Evolutionary conservation across 1,140 invertebrate genomes (phyloP).

Genomic region (Plutomurus gul): DNA sequence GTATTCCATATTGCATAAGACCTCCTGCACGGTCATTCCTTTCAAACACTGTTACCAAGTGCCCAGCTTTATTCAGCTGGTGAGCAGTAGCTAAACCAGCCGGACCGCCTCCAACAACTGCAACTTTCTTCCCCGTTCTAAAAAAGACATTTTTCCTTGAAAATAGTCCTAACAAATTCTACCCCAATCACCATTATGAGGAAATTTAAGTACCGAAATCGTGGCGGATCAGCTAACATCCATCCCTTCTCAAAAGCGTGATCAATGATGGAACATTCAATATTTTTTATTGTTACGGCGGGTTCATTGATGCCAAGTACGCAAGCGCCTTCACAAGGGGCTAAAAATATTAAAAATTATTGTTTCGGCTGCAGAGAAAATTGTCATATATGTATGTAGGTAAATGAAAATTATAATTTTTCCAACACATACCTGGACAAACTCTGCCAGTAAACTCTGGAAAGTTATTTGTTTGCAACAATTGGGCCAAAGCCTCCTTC

Average conservation of each 20-base stretch:
- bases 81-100: slow-evolving; percentile 94
- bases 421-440: slow-evolving; percentile 73
- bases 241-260: slow-evolving; percentile 96
- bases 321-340: slow-evolving; percentile 98
- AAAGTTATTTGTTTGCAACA: slow-evolving; percentile 98
- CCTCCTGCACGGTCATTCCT: slow-evolving; percentile 94
- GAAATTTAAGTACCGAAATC: slow-evolving; percentile 54
- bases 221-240: slow-evolving; percentile 82
- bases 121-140: slow-evolving; percentile 86
- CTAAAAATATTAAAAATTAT: not conserved
- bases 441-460: slow-evolving; percentile 99
- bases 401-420: not conserved
- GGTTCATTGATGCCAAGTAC: slow-evolving; percentile 95
- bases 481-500: slow-evolving; percentile 92
- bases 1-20: slow-evolving; percentile 95
- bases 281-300: slow-evolving; percentile 98
- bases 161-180: too few species aligned
- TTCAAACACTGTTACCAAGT: slow-evolving; percentile 93
- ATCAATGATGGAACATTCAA: slow-evolving; percentile 98
- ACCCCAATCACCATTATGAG: too few species aligned
- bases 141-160: too few species aligned
- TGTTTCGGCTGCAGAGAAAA: not conserved
- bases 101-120: slow-evolving; percentile 94
- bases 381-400: not conserved
- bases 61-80: slow-evolving; percentile 93